Base-by-base conservation (phyloP, 2,113 vertebrate genomes). In the Vanacampus margaritifer region DNA sequence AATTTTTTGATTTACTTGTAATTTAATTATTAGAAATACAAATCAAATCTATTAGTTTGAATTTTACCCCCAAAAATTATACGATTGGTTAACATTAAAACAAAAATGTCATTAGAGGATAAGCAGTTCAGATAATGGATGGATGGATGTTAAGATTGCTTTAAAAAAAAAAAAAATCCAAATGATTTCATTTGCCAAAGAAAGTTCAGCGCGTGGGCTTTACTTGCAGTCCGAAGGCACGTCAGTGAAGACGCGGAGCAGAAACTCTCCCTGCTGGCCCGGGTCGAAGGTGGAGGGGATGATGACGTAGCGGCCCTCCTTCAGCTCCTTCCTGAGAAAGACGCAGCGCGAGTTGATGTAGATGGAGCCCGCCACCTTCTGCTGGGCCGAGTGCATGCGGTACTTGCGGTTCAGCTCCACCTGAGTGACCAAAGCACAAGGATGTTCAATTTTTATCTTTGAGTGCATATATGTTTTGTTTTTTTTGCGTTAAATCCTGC, bases 261-360 rank as follows among this genome's bases (percentile, higher is more conserved):
- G 92, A 70, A 98, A 98, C 56, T 98, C 94, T 4, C 94, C 94
- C 21, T 90, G 83, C 2, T 93, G 90, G 39, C 93, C 89, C 0
- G 95, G 93, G 82, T 98, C 93, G 10, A 99, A 99, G 54, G 96
- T 98, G 21, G 95, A 96, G 65, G 97, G 97, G 79, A 99, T 91
- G 89, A 99, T 94, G 87, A 98, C 93, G 0, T 98, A 99, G 65
- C 97, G 96, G 0, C 97, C 97, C 81, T 97, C 95, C 45, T 93
- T 93, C 83, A 98, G 89, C 70, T 98, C 95, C 0, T 93, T 94
- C 78, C 95, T 92, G 81, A 97, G 86, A 89, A 99, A 98, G 74
- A 99, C 94, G 0, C 94, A 95, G 74, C 97, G 95, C 0, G 97
- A 98, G 87, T 99, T 99, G 89, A 98, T 99, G 89, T 97, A 99